A percentile compares a stretch with the other conserved stretches of the same genome.
Conservation (phyloP, 2,797 vertebrate species). For the Phrynocephalus vlangalii region DNA sequence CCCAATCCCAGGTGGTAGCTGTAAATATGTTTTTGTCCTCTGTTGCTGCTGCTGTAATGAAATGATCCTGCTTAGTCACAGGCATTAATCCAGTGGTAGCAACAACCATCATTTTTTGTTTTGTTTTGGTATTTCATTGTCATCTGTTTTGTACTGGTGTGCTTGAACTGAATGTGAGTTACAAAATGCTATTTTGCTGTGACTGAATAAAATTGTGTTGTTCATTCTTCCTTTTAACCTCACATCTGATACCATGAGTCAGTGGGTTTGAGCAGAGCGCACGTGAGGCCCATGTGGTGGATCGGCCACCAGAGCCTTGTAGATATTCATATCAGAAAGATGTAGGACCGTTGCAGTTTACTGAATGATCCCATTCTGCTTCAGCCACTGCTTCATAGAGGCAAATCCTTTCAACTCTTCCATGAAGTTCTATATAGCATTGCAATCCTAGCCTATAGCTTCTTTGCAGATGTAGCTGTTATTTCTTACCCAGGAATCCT, state of each 20-base stretch:
- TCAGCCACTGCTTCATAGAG: too few species aligned
- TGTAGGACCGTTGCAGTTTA: not conserved
- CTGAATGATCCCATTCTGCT: not conserved
- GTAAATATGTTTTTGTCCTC: conserved; percentile 40
- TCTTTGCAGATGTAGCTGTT: too few species aligned
- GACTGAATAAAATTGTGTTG: conserved; percentile 19
- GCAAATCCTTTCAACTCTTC: not conserved
- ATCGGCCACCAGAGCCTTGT: not conserved
- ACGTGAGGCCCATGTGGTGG: not conserved
- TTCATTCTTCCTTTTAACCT: not conserved
- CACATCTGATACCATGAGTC: not conserved
- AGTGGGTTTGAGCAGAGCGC: not conserved
- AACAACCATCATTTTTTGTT: conserved; percentile 52
- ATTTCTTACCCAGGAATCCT: not conserved
- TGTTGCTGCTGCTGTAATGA: not conserved
- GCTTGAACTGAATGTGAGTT: conserved; percentile 58
- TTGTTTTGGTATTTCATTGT: conserved; percentile 56
- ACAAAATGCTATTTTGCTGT: conserved; percentile 17
- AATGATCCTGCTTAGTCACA: conserved; percentile 39
- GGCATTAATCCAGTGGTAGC: conserved; percentile 19
- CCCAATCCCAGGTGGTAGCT: conserved; percentile 61
- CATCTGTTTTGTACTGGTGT: conserved; percentile 58
- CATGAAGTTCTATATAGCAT: not conserved
- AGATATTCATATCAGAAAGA: not conserved
- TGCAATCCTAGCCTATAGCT: too few species aligned